Percentiles rank a stretch among this genome's conserved stretches.
Conservation (phyloP, 1,140 invertebrate genomes). For the Bombus picipes region DNA sequence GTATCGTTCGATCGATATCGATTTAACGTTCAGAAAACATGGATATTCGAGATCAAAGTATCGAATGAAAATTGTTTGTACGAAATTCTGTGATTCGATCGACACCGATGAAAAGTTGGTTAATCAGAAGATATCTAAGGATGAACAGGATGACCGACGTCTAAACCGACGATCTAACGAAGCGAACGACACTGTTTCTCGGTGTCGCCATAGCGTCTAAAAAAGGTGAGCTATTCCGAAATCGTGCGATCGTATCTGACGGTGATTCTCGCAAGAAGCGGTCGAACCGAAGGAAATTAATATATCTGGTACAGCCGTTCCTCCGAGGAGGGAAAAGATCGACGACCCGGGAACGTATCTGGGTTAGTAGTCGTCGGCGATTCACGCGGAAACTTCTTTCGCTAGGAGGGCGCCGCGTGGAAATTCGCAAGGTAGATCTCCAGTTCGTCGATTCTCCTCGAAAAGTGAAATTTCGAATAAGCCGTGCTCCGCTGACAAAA, state of each 20-base stretch:
- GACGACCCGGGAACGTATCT: conserved; percentile 81
- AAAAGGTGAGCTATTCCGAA: conserved; percentile 35
- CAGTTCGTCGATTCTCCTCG: conserved; percentile 53
- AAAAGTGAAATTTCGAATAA: conserved; percentile 77
- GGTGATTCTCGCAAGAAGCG: conserved; percentile 58
- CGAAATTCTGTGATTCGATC: too few relatives aligned
- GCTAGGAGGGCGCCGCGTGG: conserved; percentile 70
- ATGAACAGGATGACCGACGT: neutral
- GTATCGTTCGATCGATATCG: neutral
- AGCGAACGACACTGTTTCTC: neutral
- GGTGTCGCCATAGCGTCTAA: neutral
- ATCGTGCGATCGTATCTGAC: conserved; percentile 41
- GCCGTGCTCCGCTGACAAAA: conserved; percentile 42
- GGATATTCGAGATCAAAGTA: neutral
- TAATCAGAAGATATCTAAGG: neutral
- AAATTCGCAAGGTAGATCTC: conserved; percentile 73
- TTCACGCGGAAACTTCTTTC: conserved; percentile 75
- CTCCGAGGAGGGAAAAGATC: conserved; percentile 80
- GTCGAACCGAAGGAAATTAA: conserved; percentile 75
- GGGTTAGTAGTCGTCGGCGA: conserved; percentile 83
- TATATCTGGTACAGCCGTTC: conserved; percentile 79
- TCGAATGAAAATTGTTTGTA: neutral
- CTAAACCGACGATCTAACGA: neutral
- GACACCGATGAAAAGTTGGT: too few relatives aligned
- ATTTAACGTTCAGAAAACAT: neutral